A percentile compares a stretch with the other conserved stretches of the same genome.
Conservation (phyloP, 2,113 vertebrate species). For the Phocoena sinus region DNA sequence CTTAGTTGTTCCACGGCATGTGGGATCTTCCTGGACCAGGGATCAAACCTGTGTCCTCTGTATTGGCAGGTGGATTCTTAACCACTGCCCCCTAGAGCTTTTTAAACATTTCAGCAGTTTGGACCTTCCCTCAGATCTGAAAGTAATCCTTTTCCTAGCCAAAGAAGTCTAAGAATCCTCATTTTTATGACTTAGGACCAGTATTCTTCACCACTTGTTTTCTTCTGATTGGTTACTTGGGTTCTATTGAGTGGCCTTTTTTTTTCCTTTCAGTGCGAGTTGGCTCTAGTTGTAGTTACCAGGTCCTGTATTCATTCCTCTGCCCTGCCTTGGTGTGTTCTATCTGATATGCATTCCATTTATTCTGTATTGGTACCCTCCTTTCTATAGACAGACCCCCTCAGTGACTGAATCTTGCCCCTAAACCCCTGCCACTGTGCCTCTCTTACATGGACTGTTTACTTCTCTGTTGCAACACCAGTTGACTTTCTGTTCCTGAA, state of each 20-base stretch:
- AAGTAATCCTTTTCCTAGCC: not conserved
- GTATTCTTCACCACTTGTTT: not conserved
- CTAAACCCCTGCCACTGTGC: not conserved
- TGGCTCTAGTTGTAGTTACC: not conserved
- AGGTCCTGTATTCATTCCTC: not conserved
- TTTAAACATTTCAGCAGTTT: not conserved
- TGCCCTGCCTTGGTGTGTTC: not conserved
- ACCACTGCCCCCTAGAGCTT: not conserved
- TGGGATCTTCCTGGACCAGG: not conserved
- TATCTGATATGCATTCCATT: not conserved
- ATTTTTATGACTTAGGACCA: not conserved
- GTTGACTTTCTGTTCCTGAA: not conserved
- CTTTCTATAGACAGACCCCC: not conserved
- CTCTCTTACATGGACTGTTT: not conserved
- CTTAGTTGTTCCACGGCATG: too few relatives aligned
- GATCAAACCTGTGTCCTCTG: not conserved
- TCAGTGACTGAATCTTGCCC: not conserved
- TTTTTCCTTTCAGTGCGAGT: not conserved
- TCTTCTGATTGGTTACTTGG: not conserved
- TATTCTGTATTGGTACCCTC: not conserved
- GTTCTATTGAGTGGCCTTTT: not conserved
- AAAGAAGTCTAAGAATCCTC: not conserved
- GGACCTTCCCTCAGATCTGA: not conserved
- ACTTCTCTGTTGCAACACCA: not conserved
- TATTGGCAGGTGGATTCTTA: not conserved